These are phyloP conservation scores for Antheraea assamensis DNA, from an alignment of 2,888 invertebrate species.

Conservation along the genomic window DNA sequence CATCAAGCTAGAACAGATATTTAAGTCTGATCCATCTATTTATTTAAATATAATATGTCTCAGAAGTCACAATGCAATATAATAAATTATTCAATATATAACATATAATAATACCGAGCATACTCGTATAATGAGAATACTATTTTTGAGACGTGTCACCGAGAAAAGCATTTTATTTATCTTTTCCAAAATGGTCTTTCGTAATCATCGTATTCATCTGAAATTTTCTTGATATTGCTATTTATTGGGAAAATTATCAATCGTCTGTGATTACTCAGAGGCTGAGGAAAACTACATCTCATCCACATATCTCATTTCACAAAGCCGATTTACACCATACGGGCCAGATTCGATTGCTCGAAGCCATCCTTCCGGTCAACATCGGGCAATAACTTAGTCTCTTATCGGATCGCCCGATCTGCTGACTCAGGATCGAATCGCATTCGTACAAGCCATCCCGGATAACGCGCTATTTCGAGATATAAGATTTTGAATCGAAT, in stretches of 20 bases:
- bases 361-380: conserved; percentile 52
- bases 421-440: conserved; percentile 59
- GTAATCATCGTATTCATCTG: neutral
- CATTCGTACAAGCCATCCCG: conserved; percentile 33
- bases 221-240: neutral
- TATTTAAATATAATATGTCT: neutral
- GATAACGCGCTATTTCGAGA: conserved; percentile 42
- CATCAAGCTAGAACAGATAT: neutral
- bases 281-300: conserved; percentile 1
- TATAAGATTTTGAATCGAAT: conserved; percentile 40
- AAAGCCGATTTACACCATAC: conserved; percentile 44
- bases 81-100: neutral
- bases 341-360: conserved; percentile 42
- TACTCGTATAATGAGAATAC: neutral
- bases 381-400: conserved; percentile 69
- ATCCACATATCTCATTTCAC: conserved; percentile 31
- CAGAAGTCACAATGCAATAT: neutral
- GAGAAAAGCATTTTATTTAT: neutral
- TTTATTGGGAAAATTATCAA: conserved; percentile 4
- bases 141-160: neutral
- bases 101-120: neutral
- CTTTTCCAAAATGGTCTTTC: neutral
- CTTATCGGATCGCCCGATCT: conserved; percentile 67
- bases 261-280: neutral
- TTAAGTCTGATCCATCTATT: neutral